Conservation (phyloP, 2,888 invertebrate species). For the Phalera bucephala region DNA sequence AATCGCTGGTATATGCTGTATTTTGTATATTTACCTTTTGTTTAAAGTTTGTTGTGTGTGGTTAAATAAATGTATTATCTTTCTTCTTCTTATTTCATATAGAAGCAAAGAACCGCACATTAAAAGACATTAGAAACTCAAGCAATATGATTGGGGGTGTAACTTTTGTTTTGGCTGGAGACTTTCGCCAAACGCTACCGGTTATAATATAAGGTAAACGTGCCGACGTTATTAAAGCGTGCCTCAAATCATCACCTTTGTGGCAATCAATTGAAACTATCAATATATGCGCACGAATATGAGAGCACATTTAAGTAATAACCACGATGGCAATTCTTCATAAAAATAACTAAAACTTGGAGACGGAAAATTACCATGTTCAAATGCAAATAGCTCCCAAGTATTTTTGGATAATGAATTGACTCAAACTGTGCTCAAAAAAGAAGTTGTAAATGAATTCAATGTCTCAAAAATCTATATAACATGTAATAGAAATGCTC, state of each 20-base stretch:
- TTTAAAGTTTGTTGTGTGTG: too few species aligned
- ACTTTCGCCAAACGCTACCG: constrained; percentile 2
- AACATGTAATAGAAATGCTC: too few species aligned
- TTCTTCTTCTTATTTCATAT: too few species aligned
- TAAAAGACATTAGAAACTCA: constrained; percentile 14
- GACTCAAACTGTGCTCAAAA: not conserved
- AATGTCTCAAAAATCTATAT: too few species aligned
- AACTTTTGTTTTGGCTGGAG: constrained; percentile 22
- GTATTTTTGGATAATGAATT: not conserved
- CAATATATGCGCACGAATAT: constrained; percentile 15
- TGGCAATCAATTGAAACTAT: constrained; percentile 13
- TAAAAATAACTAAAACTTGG: not conserved
- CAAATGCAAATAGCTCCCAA: not conserved
- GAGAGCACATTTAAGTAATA: constrained; percentile 14
- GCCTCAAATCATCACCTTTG: constrained; percentile 18
- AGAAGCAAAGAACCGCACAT: constrained; percentile 14
- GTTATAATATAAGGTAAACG: not conserved
- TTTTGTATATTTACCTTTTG: too few species aligned
- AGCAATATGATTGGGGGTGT: constrained; percentile 13
- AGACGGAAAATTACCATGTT: too few species aligned
- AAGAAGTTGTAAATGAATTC: too few species aligned
- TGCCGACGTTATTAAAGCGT: constrained; percentile 7
- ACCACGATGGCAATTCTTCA: not conserved
- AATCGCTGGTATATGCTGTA: too few species aligned
- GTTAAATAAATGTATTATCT: too few species aligned